phyloP scores from a whole-genome alignment of 2,888 invertebrate species.

The Aromia moschata region DNA sequence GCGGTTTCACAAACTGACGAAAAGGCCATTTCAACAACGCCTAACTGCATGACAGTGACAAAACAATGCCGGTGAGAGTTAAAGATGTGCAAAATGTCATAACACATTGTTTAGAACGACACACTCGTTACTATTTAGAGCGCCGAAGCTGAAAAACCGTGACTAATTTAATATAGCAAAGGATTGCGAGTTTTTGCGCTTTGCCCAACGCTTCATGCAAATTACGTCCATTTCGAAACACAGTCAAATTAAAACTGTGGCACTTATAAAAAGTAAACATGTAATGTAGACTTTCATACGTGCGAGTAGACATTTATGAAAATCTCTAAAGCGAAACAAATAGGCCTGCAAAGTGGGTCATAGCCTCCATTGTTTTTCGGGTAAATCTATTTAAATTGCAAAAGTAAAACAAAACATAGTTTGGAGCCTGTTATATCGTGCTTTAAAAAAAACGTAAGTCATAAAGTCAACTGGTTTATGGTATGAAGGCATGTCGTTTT shows the following conservation, averaged over 20 bases:
- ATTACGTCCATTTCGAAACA: conserved; percentile 1
- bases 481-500: too few species aligned
- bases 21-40: background rate
- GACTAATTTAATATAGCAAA: conserved; percentile 7
- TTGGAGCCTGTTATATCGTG: too few species aligned
- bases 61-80: background rate
- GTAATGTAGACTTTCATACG: too few species aligned
- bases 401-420: too few species aligned
- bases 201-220: background rate
- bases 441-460: too few species aligned
- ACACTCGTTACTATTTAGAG: conserved; percentile 22
- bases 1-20: conserved; percentile 7
- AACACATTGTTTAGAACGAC: conserved; percentile 23
- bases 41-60: background rate
- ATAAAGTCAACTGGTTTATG: too few species aligned
- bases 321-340: too few species aligned
- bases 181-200: background rate
- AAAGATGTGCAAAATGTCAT: conserved; percentile 1
- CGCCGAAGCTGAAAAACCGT: conserved; percentile 11
- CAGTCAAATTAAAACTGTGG: background rate
- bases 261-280: too few species aligned
- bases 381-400: too few species aligned
- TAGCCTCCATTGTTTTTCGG: too few species aligned
- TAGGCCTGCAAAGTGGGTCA: too few species aligned
- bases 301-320: too few species aligned